These are phyloP conservation scores for Empidonax traillii DNA, from an alignment of 2,113 vertebrate species.

Conservation along the genomic window DNA sequence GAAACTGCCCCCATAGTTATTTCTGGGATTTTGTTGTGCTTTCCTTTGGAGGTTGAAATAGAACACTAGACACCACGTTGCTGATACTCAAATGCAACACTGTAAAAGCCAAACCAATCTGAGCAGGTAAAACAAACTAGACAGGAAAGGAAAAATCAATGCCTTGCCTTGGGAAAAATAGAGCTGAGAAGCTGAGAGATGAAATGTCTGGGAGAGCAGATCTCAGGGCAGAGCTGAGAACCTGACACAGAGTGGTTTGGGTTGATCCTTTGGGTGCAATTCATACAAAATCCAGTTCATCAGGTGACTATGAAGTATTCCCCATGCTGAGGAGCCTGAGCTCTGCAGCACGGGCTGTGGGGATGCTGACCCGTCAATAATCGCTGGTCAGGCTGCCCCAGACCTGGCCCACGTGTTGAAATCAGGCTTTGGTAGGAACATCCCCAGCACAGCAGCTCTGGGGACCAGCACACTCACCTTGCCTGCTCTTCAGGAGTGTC, in stretches of 20 bases:
- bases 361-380: neutral
- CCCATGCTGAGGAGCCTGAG: neutral
- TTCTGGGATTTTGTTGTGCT: neutral
- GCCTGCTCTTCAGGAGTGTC: neutral
- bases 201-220: neutral
- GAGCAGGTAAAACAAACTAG: neutral
- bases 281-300: slow-evolving; percentile 19
- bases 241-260: neutral
- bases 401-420: neutral
- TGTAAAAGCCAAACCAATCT: neutral
- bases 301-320: slow-evolving; percentile 10
- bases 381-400: neutral
- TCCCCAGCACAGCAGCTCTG: neutral
- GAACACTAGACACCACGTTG: neutral
- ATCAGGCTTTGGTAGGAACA: neutral
- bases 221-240: neutral
- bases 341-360: neutral
- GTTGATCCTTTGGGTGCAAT: slow-evolving; percentile 4
- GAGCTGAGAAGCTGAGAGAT: neutral
- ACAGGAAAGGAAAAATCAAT: neutral
- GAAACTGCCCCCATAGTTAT: neutral
- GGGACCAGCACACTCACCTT: accelerated
- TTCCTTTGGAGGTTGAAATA: neutral
- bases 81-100: neutral
- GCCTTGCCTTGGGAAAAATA: neutral